These are phyloP conservation scores for Carollia perspicillata DNA, from an alignment of 2,113 vertebrate species.

Conservation along the genomic window DNA sequence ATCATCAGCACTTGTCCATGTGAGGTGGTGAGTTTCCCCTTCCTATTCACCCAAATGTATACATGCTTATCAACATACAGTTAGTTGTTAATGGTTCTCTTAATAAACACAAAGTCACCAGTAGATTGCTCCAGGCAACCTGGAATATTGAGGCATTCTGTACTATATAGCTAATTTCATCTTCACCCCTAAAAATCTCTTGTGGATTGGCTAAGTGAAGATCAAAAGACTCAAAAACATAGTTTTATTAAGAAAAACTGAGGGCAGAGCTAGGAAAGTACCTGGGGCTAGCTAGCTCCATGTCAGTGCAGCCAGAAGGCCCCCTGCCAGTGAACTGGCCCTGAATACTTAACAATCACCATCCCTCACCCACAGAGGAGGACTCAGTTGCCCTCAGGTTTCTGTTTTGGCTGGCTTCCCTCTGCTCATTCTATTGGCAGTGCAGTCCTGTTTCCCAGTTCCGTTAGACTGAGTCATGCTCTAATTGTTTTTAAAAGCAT, in stretches of 20 bases:
- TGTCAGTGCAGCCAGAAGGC: neutral
- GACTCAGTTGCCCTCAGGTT: neutral
- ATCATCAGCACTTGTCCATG: neutral
- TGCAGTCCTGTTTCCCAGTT: neutral
- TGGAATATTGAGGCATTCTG: neutral
- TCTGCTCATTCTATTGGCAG: constrained; percentile 50
- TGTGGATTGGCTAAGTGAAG: neutral
- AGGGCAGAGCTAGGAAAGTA: neutral
- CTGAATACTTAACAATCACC: neutral
- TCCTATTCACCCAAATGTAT: neutral
- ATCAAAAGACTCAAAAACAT: neutral
- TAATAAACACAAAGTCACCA: neutral
- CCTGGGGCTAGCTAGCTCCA: neutral
- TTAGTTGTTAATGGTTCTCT: neutral
- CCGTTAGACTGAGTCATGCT: neutral
- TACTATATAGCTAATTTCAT: neutral
- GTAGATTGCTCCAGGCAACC: neutral
- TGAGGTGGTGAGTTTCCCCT: neutral
- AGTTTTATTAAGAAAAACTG: neutral
- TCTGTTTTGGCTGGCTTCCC: neutral
- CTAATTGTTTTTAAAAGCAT: neutral
- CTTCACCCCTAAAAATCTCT: neutral
- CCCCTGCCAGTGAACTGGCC: neutral
- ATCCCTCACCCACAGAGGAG: neutral
- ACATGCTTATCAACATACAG: neutral